Evolutionary conservation across 35 echinoderm and acorn worm species (phyloP).

Genomic region (Strongylocentrotus purpuratus): DNA sequence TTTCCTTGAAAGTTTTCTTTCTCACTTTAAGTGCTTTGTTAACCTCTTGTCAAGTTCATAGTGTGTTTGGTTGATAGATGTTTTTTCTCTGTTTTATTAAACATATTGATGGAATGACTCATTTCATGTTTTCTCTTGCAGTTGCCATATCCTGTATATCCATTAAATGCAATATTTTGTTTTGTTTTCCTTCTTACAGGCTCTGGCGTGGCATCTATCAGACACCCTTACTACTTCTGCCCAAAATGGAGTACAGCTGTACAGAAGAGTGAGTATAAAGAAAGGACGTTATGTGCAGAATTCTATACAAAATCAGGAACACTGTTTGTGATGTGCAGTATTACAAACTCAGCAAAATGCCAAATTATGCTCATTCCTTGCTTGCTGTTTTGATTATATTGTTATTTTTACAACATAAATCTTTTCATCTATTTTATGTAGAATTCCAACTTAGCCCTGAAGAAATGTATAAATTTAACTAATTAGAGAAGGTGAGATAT

Average conservation of each 20-base stretch:
- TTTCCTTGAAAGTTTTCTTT: too few relatives aligned
- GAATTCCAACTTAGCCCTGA: background rate
- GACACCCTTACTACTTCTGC: conserved; percentile 54
- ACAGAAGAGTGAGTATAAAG: conserved; percentile 59
- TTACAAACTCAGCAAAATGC: background rate
- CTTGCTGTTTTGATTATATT: background rate
- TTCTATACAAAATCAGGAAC: too few relatives aligned
- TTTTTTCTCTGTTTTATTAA: too few relatives aligned
- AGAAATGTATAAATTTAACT: background rate
- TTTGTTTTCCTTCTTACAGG: conserved; percentile 45
- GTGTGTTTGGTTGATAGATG: too few relatives aligned
- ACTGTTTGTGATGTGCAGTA: background rate
- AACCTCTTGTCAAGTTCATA: background rate
- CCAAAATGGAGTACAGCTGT: conserved; percentile 64
- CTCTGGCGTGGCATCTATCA: conserved; percentile 55
- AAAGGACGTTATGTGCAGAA: background rate
- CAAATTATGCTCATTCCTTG: background rate
- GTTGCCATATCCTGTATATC: background rate
- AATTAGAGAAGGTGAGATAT: background rate
- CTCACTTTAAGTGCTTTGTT: too few relatives aligned
- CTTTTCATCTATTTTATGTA: background rate
- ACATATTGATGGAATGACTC: too few relatives aligned
- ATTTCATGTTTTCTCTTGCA: too few relatives aligned
- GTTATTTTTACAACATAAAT: background rate
- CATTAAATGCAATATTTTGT: background rate